Conservation (phyloP, 2,113 vertebrate species). For the Gymnobelideus leadbeateri region DNA sequence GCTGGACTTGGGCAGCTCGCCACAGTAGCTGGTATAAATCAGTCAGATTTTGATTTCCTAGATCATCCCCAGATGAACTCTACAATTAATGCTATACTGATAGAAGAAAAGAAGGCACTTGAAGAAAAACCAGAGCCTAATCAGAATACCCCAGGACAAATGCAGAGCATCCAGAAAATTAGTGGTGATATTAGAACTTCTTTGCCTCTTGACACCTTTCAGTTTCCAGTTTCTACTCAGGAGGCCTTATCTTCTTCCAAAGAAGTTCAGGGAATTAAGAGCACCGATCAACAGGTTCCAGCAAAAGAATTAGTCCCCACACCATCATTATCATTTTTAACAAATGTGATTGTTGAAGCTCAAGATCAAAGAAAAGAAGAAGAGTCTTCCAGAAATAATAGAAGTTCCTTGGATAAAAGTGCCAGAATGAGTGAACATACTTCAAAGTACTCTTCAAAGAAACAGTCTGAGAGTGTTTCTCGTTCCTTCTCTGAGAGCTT, state of each 20-base stretch:
- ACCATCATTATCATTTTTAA: constrained; percentile 51
- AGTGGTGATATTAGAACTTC: constrained; percentile 67
- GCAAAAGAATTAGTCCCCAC: constrained; percentile 65
- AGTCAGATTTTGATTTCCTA: constrained; percentile 90
- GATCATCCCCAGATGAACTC: constrained; percentile 90
- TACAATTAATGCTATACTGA: constrained; percentile 78
- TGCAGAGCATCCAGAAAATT: constrained; percentile 80
- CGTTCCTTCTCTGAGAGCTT: constrained; percentile 72
- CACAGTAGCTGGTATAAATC: constrained; percentile 92
- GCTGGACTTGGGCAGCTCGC: constrained; percentile 95
- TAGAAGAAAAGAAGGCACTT: constrained; percentile 76
- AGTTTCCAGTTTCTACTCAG: constrained; percentile 60
- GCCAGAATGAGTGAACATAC: constrained; percentile 72
- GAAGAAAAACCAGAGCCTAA: constrained; percentile 80
- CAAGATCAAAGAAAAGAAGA: constrained; percentile 75
- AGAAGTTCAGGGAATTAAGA: constrained; percentile 63
- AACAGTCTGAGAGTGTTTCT: constrained; percentile 58
- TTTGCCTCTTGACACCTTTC: constrained; percentile 63
- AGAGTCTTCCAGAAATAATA: constrained; percentile 69
- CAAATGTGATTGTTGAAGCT: constrained; percentile 52
- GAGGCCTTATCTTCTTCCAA: constrained; percentile 60
- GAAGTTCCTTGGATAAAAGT: constrained; percentile 69
- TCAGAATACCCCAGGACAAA: constrained; percentile 74
- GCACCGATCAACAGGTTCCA: constrained; percentile 56
- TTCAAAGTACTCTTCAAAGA: constrained; percentile 69